A percentile compares a stretch with the other conserved stretches of the same genome.
phyloP scores from a whole-genome alignment of 1,140 invertebrate species.

The Reticulitermes speratus region DNA sequence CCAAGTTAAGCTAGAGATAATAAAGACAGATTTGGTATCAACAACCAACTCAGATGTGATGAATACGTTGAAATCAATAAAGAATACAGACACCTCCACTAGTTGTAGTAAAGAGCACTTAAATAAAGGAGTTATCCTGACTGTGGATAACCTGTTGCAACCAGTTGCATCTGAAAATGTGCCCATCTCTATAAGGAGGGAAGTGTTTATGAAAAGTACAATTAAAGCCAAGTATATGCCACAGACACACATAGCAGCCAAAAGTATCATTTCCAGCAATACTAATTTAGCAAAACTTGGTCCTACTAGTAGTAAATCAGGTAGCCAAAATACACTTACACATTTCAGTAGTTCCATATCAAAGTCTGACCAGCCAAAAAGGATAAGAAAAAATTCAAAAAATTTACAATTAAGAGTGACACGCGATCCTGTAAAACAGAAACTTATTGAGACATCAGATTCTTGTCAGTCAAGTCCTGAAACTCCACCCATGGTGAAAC shows the following conservation, averaged over 20 bases:
- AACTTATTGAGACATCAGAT: constrained; percentile 4
- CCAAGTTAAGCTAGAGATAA: constrained; percentile 57
- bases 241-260: not conserved
- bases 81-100: not conserved
- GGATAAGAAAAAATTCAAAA: constrained; percentile 19
- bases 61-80: constrained; percentile 38
- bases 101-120: not conserved
- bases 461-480: constrained; percentile 21
- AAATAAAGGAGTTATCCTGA: not conserved
- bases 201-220: not conserved
- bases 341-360: not conserved
- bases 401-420: constrained; percentile 2
- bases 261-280: not conserved
- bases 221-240: not conserved
- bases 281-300: not conserved
- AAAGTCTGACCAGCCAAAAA: not conserved
- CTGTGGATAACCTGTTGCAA: not conserved
- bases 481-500: constrained; percentile 15
- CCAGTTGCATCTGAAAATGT: not conserved
- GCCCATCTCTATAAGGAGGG: not conserved
- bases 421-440: constrained; percentile 9
- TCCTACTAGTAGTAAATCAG: not conserved
- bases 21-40: constrained; percentile 63
- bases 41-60: constrained; percentile 68
- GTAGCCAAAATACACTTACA: not conserved